phyloP scores from a whole-genome alignment of 2,888 invertebrate species.

The Baccha elongata region DNA sequence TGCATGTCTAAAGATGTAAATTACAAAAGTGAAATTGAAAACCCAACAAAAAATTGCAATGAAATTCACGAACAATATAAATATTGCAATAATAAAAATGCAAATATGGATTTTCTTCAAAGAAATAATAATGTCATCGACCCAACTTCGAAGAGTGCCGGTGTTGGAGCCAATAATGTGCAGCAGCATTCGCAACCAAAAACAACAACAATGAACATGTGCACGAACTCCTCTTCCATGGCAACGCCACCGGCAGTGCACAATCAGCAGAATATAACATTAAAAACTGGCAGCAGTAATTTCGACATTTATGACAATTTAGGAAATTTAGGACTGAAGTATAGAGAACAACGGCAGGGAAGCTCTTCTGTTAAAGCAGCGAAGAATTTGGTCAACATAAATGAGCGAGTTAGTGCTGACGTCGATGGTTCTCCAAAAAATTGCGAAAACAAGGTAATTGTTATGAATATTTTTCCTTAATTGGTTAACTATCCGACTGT shows the following conservation, averaged over 20 bases:
- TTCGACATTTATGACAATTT: slow-evolving; percentile 46
- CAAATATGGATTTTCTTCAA: slow-evolving; percentile 59
- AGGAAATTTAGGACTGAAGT: slow-evolving; percentile 21
- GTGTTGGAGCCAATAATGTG: slow-evolving; percentile 2
- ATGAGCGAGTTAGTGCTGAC: slow-evolving; percentile 75
- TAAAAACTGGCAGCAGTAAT: slow-evolving; percentile 5
- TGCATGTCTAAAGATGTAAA: neutral
- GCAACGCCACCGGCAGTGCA: slow-evolving; percentile 47
- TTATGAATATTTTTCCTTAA: neutral
- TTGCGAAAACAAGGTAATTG: slow-evolving; percentile 50
- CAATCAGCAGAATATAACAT: slow-evolving; percentile 17
- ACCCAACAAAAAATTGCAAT: slow-evolving; percentile 40
- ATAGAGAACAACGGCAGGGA: neutral
- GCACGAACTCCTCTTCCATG: slow-evolving; percentile 52
- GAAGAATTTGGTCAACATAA: slow-evolving; percentile 78
- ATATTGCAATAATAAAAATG: slow-evolving; percentile 19
- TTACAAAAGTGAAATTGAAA: neutral
- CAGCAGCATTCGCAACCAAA: slow-evolving; percentile 20
- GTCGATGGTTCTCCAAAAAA: neutral
- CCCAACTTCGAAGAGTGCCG: slow-evolving; percentile 31
- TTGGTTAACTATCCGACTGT: neutral
- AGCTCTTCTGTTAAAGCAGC: slow-evolving; percentile 72
- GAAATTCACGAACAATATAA: slow-evolving; percentile 17
- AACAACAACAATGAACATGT: slow-evolving; percentile 7
- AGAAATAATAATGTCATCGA: slow-evolving; percentile 46